A percentile compares a stretch with the other conserved stretches of the same genome.
Conservation (phyloP, 2,113 vertebrate species). For the Balaenoptera acutorostrata region DNA sequence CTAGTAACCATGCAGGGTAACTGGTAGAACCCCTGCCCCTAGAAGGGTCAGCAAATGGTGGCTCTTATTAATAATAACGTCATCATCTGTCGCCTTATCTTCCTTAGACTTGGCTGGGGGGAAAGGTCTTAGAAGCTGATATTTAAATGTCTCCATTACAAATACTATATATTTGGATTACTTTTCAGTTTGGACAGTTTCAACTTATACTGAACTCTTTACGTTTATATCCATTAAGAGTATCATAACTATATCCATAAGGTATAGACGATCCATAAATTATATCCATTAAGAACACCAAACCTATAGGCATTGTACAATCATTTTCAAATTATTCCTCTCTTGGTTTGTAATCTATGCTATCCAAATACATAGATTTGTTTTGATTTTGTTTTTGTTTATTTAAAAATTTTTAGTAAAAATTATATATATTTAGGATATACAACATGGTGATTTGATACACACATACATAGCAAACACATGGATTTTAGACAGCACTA, state of each 20-base stretch:
- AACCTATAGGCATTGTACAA: background rate
- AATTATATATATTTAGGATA: background rate
- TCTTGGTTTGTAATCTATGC: background rate
- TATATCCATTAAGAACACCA: background rate
- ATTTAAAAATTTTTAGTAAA: background rate
- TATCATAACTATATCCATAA: background rate
- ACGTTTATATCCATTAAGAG: background rate
- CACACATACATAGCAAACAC: too few species aligned
- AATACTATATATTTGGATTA: background rate
- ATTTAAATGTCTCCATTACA: background rate
- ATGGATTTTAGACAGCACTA: background rate
- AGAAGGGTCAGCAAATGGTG: fast-evolving
- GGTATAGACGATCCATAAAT: background rate
- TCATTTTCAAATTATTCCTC: background rate
- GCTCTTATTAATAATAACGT: background rate
- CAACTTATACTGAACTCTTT: background rate
- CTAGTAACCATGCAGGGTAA: fast-evolving
- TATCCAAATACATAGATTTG: background rate
- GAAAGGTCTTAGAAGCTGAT: background rate
- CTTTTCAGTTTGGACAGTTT: background rate
- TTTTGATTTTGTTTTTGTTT: background rate
- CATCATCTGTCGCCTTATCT: fast-evolving
- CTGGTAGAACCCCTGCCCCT: fast-evolving
- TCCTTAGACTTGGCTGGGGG: fast-evolving
- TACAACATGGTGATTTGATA: background rate